phyloP scores from a whole-genome alignment of 2,113 vertebrate species.

The Trochalopteron elliotii region DNA sequence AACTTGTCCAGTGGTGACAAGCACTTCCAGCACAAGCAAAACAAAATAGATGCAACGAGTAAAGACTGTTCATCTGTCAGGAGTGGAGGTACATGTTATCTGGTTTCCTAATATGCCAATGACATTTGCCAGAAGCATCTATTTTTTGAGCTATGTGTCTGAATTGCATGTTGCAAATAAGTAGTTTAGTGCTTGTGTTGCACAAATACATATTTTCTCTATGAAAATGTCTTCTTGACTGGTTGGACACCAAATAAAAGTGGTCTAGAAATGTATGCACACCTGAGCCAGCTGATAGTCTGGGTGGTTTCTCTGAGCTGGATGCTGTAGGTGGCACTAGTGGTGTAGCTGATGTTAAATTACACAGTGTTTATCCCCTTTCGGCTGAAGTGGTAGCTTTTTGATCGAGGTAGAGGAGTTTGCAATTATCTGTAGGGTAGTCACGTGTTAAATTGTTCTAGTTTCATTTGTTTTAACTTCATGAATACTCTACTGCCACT shows the following conservation, averaged over 20 bases:
- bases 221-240: not conserved
- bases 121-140: not conserved
- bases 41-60: not conserved
- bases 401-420: not conserved
- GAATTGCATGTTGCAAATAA: not conserved
- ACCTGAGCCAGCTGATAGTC: not conserved
- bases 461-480: not conserved
- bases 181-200: not conserved
- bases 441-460: not conserved
- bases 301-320: not conserved
- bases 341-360: not conserved
- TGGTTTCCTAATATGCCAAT: not conserved
- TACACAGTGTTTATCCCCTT: not conserved
- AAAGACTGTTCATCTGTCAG: not conserved
- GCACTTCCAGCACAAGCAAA: not conserved
- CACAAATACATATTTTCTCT: not conserved
- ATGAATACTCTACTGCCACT: not conserved
- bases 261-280: not conserved
- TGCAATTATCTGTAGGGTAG: not conserved
- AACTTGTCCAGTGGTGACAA: not conserved
- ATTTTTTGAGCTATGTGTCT: not conserved
- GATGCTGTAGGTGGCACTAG: slow-evolving; percentile 18
- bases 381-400: not conserved
- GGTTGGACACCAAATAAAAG: not conserved
- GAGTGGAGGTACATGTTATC: not conserved